A percentile compares a stretch with the other conserved stretches of the same genome.
These are phyloP conservation scores for Galago senegalensis DNA, from an alignment of 2,797 vertebrate genomes.

Conservation along the genomic window DNA sequence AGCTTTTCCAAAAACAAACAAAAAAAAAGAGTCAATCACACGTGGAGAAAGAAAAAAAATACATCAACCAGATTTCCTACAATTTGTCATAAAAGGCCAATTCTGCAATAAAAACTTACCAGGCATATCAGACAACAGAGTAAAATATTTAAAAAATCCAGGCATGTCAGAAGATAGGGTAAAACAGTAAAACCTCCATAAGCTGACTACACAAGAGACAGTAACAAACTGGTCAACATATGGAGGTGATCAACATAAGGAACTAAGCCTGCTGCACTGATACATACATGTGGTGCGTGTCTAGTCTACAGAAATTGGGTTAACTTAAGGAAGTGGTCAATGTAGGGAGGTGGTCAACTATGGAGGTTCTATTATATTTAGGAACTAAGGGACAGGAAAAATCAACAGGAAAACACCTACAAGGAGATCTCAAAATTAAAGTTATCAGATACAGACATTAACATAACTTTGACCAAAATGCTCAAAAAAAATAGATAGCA, in stretches of 20 bases:
- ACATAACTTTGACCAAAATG: slow-evolving; percentile 25
- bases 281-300: no score
- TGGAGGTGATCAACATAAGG: no score
- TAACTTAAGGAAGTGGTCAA: no score
- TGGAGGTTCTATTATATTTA: not conserved
- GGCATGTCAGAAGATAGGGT: no score
- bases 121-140: slow-evolving; percentile 2
- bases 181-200: no score
- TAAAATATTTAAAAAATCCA: not conserved
- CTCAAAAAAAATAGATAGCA: slow-evolving; percentile 51
- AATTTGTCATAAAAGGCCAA: not conserved
- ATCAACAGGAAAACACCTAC: not conserved
- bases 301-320: no score
- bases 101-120: slow-evolving; percentile 37
- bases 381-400: not conserved
- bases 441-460: slow-evolving; percentile 7
- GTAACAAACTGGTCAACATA: no score
- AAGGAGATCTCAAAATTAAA: slow-evolving; percentile 10
- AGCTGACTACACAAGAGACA: no score
- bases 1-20: slow-evolving; percentile 8
- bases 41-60: not conserved
- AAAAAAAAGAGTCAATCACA: not conserved
- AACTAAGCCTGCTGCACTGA: no score
- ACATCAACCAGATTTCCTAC: not conserved
- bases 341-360: no score